Conservation (phyloP, 2,888 invertebrate genomes). For the Tetramorium bicarinatum region DNA sequence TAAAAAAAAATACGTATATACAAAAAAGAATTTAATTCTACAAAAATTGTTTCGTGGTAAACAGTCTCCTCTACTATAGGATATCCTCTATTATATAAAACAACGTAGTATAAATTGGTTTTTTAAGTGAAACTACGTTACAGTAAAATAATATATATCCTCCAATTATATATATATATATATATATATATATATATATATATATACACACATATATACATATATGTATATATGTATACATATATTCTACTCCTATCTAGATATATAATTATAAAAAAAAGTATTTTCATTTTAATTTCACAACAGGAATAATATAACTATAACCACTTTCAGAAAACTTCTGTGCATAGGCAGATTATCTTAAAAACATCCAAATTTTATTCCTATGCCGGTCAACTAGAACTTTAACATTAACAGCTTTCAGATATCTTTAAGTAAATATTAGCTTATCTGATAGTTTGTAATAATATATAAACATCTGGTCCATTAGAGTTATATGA, state of each 20-base stretch:
- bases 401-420: slow-evolving; percentile 80
- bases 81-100: slow-evolving; percentile 60
- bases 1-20: neutral
- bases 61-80: slow-evolving; percentile 50
- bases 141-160: slow-evolving; percentile 26
- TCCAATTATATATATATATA: neutral
- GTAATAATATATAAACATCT: slow-evolving; percentile 86
- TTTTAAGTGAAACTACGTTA: slow-evolving; percentile 31
- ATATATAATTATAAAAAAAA: slow-evolving; percentile 61
- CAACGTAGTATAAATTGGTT: slow-evolving; percentile 34
- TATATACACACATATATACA: neutral
- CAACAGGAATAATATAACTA: slow-evolving; percentile 50
- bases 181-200: neutral
- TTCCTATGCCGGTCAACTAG: slow-evolving; percentile 71
- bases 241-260: slow-evolving; percentile 26
- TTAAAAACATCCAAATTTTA: slow-evolving; percentile 66
- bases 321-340: slow-evolving; percentile 65
- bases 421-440: slow-evolving; percentile 81
- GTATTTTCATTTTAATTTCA: slow-evolving; percentile 40
- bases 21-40: neutral
- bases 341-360: slow-evolving; percentile 69
- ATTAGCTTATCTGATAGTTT: slow-evolving; percentile 81
- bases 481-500: slow-evolving; percentile 85
- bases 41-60: slow-evolving; percentile 33
- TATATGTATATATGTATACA: neutral